Percentiles rank a stretch among this genome's conserved stretches.
phyloP scores from a whole-genome alignment of 2,113 vertebrate genomes.

The Orycteropus afer region DNA sequence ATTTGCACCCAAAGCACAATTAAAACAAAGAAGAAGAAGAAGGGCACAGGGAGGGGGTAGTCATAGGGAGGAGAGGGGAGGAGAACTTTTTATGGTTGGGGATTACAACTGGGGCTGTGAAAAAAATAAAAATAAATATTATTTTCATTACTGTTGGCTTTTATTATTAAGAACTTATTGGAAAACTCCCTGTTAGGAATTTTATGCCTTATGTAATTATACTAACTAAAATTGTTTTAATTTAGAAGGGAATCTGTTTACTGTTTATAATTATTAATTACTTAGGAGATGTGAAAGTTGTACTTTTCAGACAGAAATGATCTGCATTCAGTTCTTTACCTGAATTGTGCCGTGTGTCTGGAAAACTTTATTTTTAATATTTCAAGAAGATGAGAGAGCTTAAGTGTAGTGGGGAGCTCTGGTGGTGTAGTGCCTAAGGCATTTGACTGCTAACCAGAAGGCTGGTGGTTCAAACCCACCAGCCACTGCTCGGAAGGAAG shows the following conservation, averaged over 20 bases:
- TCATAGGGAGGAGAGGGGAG: too few relatives aligned
- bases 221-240: background rate
- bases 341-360: background rate
- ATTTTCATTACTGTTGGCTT: background rate
- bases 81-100: too few relatives aligned
- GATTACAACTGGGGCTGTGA: too few relatives aligned
- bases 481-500: too few relatives aligned
- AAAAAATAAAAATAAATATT: background rate
- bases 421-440: too few relatives aligned
- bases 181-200: background rate
- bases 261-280: background rate
- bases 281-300: background rate
- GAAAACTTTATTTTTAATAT: background rate
- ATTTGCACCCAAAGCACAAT: too few relatives aligned
- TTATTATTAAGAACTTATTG: background rate
- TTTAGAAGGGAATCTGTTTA: constrained; percentile 31
- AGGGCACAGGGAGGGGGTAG: too few relatives aligned
- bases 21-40: too few relatives aligned
- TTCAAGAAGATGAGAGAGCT: background rate
- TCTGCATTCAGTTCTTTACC: background rate
- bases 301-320: constrained; percentile 1
- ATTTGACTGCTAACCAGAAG: too few relatives aligned
- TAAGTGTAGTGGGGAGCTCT: background rate
- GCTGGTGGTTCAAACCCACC: too few relatives aligned
- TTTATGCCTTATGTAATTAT: background rate